Conservation (phyloP, 2,113 vertebrate species). For the Tachuris rubrigastra region DNA sequence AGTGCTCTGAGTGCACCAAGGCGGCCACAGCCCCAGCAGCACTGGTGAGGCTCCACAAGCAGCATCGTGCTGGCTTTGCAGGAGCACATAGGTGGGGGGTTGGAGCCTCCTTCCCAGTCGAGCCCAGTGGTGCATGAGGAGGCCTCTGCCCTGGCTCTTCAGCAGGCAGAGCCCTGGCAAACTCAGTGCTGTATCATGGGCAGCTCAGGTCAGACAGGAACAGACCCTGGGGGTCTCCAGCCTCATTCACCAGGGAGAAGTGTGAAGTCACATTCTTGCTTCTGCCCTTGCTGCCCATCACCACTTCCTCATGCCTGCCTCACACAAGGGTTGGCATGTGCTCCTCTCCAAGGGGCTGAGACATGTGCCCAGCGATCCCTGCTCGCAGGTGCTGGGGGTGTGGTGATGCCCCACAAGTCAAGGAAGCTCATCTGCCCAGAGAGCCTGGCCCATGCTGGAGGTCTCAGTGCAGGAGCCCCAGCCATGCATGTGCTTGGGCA, state of each 20-base stretch:
- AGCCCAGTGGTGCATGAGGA: neutral
- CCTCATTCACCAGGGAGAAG: neutral
- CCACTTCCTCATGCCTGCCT: rapidly evolving
- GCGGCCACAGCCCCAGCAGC: neutral
- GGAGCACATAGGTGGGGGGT: rapidly evolving
- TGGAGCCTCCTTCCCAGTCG: neutral
- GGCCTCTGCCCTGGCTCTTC: neutral
- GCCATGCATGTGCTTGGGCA: rapidly evolving
- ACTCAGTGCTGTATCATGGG: neutral
- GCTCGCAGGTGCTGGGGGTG: neutral
- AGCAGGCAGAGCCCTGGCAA: neutral
- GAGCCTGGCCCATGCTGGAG: rapidly evolving
- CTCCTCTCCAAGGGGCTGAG: neutral
- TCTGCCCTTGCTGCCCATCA: neutral
- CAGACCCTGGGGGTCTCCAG: neutral
- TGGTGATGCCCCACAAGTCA: rapidly evolving
- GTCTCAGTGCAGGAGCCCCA: neutral
- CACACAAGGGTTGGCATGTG: rapidly evolving
- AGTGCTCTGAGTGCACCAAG: neutral
- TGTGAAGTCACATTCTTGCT: neutral
- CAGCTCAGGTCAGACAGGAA: rapidly evolving
- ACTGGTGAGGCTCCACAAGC: neutral
- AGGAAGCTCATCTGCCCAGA: rapidly evolving
- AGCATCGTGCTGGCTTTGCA: neutral
- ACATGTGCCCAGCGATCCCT: neutral